These are phyloP conservation scores for Hystrix brachyura DNA, from an alignment of 2,113 vertebrate genomes.

Conservation along the genomic window DNA sequence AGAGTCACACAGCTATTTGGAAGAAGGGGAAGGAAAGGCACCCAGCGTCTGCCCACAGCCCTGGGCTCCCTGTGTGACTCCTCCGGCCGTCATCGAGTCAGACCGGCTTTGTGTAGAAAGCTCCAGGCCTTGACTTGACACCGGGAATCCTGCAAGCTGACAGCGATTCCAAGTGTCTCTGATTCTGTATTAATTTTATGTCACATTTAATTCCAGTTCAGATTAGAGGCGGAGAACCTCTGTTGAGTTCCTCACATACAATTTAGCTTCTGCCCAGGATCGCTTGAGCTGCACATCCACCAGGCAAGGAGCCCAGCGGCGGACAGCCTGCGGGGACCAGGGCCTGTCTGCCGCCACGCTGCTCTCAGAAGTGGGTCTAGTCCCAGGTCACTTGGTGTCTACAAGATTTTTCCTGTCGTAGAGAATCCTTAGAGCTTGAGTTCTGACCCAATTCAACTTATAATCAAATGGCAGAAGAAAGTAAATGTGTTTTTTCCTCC, in stretches of 20 bases:
- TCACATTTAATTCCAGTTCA: conserved; percentile 23
- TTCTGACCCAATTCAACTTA: conserved; percentile 69
- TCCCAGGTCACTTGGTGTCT: conserved; percentile 23
- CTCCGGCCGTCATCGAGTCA: neutral
- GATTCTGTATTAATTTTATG: neutral
- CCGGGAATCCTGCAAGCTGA: neutral
- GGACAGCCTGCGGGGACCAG: neutral
- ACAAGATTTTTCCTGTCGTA: conserved; percentile 55
- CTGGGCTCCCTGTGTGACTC: fast-evolving
- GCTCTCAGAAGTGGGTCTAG: neutral
- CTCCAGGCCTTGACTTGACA: neutral
- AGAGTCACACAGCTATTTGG: neutral
- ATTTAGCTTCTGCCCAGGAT: neutral
- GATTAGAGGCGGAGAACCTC: neutral
- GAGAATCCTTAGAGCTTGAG: conserved; percentile 68
- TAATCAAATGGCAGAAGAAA: conserved; percentile 49
- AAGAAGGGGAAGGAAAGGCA: too few species aligned
- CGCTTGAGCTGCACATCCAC: neutral
- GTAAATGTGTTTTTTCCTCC: neutral
- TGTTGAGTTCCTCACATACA: neutral
- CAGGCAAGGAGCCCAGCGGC: neutral
- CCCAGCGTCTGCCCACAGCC: neutral
- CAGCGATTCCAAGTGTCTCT: neutral
- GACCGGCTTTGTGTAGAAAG: neutral
- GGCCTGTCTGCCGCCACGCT: neutral